These are phyloP conservation scores for Carassius auratus DNA, from an alignment of 2,113 vertebrate species.

Conservation along the genomic window DNA sequence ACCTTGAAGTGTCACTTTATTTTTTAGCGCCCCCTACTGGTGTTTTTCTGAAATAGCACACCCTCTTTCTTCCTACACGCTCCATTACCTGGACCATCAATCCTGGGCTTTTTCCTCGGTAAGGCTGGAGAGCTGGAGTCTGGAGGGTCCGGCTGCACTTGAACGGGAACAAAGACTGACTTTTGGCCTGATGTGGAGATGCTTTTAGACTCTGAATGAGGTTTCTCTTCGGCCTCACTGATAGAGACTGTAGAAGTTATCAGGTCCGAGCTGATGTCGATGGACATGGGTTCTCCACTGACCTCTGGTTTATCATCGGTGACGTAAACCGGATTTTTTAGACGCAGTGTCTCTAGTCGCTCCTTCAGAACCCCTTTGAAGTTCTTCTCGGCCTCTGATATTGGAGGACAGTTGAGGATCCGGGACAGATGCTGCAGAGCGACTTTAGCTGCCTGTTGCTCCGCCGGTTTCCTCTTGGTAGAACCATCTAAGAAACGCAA, in stretches of 20 bases:
- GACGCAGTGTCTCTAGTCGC: conserved; percentile 27
- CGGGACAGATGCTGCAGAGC: conserved; percentile 51
- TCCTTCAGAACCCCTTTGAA: conserved; percentile 59
- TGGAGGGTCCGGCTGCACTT: not conserved
- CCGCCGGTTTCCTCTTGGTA: conserved; percentile 50
- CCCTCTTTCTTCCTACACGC: not conserved
- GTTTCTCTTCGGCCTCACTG: not conserved
- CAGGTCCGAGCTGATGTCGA: not conserved
- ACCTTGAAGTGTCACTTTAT: not conserved
- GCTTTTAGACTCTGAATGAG: not conserved
- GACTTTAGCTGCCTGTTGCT: conserved; percentile 61
- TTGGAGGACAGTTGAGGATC: conserved; percentile 39
- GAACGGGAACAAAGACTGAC: not conserved
- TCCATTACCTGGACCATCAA: conserved; percentile 25
- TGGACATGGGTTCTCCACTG: not conserved
- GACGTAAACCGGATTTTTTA: conserved; percentile 36
- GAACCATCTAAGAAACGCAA: conserved; percentile 48
- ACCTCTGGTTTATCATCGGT: not conserved
- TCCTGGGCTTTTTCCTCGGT: not conserved
- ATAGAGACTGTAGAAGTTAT: conserved; percentile 7
- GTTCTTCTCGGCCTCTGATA: conserved; percentile 36
- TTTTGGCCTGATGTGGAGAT: not conserved
- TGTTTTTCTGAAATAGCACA: not conserved
- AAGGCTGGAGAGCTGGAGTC: not conserved
- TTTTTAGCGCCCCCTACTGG: not conserved